These are phyloP conservation scores for Periparus ater DNA, from an alignment of 2,797 vertebrate genomes.

Conservation along the genomic window DNA sequence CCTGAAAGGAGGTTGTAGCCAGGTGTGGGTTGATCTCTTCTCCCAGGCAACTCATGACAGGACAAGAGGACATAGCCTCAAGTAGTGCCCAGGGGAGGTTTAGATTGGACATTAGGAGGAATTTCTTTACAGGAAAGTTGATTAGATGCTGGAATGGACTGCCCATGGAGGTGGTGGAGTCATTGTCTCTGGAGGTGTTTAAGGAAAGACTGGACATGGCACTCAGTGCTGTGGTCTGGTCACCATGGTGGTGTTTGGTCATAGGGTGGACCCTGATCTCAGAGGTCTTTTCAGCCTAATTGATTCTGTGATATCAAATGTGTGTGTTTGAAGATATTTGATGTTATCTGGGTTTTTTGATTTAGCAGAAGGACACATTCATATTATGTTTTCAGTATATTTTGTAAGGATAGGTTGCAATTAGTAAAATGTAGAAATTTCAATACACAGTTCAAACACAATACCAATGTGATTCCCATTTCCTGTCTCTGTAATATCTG, in stretches of 20 bases:
- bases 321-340: background rate
- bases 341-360: background rate
- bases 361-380: background rate
- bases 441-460: fast-evolving
- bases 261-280: background rate
- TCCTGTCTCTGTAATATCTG: background rate
- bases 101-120: background rate
- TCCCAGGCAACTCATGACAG: background rate
- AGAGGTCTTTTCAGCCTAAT: background rate
- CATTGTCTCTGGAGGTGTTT: background rate
- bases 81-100: background rate
- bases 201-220: background rate
- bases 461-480: background rate
- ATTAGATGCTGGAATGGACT: background rate
- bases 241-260: background rate
- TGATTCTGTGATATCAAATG: background rate
- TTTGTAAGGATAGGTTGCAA: background rate
- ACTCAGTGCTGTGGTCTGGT: fast-evolving
- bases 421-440: background rate
- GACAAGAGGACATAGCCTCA: background rate
- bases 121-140: background rate
- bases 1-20: background rate
- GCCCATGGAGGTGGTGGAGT: background rate
- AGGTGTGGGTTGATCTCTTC: background rate
- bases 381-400: background rate